Evolutionary conservation across 1,140 invertebrate species (phyloP).

Genomic region (Drosophila malerkotliana): DNA sequence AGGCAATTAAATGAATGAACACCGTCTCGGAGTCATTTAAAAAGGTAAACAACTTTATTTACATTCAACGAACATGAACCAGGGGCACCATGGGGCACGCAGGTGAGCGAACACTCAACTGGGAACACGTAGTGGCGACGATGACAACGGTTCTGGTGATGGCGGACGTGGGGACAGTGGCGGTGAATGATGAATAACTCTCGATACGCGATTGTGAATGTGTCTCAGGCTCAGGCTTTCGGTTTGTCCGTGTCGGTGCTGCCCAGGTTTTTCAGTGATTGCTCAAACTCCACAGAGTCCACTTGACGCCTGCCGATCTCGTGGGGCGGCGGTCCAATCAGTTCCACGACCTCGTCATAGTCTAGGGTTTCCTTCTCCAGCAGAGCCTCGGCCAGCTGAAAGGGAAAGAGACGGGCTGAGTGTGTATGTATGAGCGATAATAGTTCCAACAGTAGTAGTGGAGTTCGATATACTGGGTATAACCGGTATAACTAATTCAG

Average conservation of each 20-base stretch:
- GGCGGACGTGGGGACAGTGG: background rate
- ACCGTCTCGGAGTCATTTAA: slow-evolving; percentile 39
- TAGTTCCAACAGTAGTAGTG: too few relatives aligned
- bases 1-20: slow-evolving; percentile 25
- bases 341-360: slow-evolving; percentile 93
- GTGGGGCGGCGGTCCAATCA: slow-evolving; percentile 95
- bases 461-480: background rate
- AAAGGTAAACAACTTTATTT: slow-evolving; percentile 79
- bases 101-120: slow-evolving; percentile 17
- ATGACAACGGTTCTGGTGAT: background rate
- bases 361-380: slow-evolving; percentile 95
- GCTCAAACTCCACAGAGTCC: slow-evolving; percentile 92
- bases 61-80: slow-evolving; percentile 68
- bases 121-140: background rate
- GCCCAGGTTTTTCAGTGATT: slow-evolving; percentile 84
- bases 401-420: slow-evolving; percentile 63
- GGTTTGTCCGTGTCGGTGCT: slow-evolving; percentile 37
- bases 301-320: slow-evolving; percentile 90
- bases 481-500: slow-evolving; percentile 3
- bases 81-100: slow-evolving; percentile 9
- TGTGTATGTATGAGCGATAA: background rate
- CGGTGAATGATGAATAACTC: slow-evolving; percentile 14
- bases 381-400: slow-evolving; percentile 93
- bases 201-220: slow-evolving; percentile 1
- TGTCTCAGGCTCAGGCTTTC: slow-evolving; percentile 17